phyloP scores from a whole-genome alignment of 2,888 invertebrate genomes.

The Stenchaetothrips biformis region DNA sequence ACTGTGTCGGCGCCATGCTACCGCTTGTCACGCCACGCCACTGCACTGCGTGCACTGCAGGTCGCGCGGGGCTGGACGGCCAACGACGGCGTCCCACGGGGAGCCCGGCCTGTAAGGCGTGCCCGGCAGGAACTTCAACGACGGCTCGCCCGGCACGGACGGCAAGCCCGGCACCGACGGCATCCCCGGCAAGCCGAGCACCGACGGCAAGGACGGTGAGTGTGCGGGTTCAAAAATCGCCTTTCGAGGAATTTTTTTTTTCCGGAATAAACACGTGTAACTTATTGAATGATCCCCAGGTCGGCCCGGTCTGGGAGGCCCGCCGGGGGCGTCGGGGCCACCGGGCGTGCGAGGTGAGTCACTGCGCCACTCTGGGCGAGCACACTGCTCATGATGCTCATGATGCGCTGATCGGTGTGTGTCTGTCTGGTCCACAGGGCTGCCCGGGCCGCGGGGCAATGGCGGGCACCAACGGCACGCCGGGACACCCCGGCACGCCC shows the following conservation, averaged over 20 bases:
- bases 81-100: slow-evolving; percentile 81
- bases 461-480: slow-evolving; percentile 65
- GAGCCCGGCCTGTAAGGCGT: slow-evolving; percentile 85
- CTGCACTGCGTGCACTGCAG: slow-evolving; percentile 44
- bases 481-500: slow-evolving; percentile 76
- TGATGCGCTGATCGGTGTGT: slow-evolving; percentile 46
- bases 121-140: slow-evolving; percentile 78
- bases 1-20: not conserved
- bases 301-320: not conserved
- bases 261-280: not conserved
- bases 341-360: slow-evolving; percentile 26
- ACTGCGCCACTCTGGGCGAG: slow-evolving; percentile 30
- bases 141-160: slow-evolving; percentile 64
- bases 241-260: not conserved
- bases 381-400: slow-evolving; percentile 31
- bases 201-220: slow-evolving; percentile 64
- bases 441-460: slow-evolving; percentile 55
- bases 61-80: slow-evolving; percentile 73
- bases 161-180: slow-evolving; percentile 72
- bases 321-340: not conserved
- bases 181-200: slow-evolving; percentile 60
- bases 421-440: slow-evolving; percentile 47
- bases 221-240: slow-evolving; percentile 29
- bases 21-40: not conserved
- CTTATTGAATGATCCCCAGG: not conserved